Evolutionary conservation across 2,113 vertebrate genomes (phyloP).

Genomic region (Antechinus flavipes): DNA sequence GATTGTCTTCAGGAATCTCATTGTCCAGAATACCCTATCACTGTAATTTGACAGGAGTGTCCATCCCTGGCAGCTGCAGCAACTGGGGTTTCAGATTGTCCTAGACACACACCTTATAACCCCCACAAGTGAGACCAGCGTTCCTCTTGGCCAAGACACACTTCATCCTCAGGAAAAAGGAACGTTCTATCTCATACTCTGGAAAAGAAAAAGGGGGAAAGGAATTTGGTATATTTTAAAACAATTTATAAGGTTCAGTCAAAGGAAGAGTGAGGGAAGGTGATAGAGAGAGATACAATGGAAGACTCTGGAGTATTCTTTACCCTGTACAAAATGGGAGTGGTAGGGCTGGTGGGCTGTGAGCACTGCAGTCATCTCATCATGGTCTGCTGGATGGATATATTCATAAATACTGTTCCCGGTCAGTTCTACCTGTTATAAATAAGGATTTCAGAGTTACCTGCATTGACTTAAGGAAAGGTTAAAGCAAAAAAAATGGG

Average conservation of each 20-base stretch:
- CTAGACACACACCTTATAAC: conserved; percentile 93
- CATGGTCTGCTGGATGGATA: conserved; percentile 97
- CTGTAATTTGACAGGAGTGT: background rate
- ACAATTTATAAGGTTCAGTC: background rate
- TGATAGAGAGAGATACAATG: background rate
- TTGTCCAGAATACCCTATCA: background rate
- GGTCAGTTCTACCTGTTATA: conserved; percentile 97
- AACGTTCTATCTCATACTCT: conserved; percentile 98
- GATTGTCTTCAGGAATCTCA: background rate
- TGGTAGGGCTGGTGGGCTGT: conserved; percentile 98
- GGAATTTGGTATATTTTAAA: background rate
- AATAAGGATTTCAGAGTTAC: conserved; percentile 15
- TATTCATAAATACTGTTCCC: conserved; percentile 99
- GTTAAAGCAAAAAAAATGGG: background rate
- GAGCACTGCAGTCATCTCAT: conserved; percentile 97
- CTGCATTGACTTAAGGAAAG: background rate
- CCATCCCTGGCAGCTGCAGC: background rate
- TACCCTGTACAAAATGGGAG: conserved; percentile 98
- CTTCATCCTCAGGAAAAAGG: conserved; percentile 98
- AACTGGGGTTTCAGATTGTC: background rate
- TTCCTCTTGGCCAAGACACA: conserved; percentile 98
- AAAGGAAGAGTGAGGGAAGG: background rate
- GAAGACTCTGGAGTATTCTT: background rate
- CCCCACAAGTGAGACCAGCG: conserved; percentile 96
- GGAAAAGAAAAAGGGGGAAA: conserved; percentile 33